Conservation (phyloP, 2,888 invertebrate species). For the Apantesis nais region DNA sequence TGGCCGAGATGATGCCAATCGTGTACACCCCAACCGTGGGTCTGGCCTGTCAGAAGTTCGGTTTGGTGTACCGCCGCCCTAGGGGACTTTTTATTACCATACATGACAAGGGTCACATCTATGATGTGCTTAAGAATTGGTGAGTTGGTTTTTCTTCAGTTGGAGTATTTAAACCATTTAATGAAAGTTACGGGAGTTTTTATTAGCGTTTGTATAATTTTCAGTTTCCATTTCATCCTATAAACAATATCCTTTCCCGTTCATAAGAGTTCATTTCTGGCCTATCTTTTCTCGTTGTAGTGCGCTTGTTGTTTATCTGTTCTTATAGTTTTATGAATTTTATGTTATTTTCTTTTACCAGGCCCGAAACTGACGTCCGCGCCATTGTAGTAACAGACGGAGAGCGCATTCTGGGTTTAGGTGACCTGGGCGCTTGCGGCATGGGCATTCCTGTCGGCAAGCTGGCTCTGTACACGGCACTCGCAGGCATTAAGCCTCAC, state of each 20-base stretch:
- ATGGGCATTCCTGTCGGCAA: conserved; percentile 99
- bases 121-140: conserved; percentile 97
- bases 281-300: not conserved
- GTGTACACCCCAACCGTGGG: conserved; percentile 99
- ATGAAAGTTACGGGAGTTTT: not conserved
- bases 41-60: conserved; percentile 98
- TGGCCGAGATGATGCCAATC: conserved; percentile 97
- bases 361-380: conserved; percentile 94
- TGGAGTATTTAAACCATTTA: not conserved
- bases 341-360: conserved; percentile 53
- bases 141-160: conserved; percentile 69
- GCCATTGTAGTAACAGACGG: conserved; percentile 99
- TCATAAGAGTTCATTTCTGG: not conserved
- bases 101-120: conserved; percentile 97
- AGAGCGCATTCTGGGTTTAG: conserved; percentile 98
- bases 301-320: too few species aligned
- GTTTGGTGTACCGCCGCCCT: conserved; percentile 95
- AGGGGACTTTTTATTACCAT: conserved; percentile 98
- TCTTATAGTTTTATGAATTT: not conserved
- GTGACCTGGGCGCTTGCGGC: conserved; percentile 98
- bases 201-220: not conserved
- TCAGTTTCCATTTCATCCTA: too few species aligned
- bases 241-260: not conserved
- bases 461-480: conserved; percentile 97
- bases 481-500: conserved; percentile 98